Base-by-base conservation (phyloP, 53 echinoderm and acorn worm species). In the Echinarachnius parma region DNA sequence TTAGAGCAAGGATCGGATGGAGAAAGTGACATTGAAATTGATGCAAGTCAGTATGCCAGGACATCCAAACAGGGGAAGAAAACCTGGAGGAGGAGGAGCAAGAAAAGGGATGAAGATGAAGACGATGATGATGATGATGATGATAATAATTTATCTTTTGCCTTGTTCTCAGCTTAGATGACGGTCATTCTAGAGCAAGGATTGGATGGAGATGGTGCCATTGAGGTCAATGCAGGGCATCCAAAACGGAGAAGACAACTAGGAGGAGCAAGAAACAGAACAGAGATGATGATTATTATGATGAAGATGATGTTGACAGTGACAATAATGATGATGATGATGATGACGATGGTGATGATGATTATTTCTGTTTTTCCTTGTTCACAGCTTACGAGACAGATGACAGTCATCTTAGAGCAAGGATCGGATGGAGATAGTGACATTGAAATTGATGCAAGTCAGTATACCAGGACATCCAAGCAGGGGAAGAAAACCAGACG, bases 361-460 rank as follows among this genome's bases (percentile, higher is more conserved):
- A 54, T n/a, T n/a, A n/a, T n/a, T 29, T 61, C 30, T 34, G 21
- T 29, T n/a, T 47, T 9, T 46, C 65, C 46, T 13, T 62, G 1
- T 3, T n/a, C 9, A 16, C 67, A 92, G 92, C 79, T 88, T 24
- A 79, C 85, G 2, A 39, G 81, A 36, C 74, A 88, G 52, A 76
- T 92, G 57, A 88, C 88, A 3, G 50, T 88, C 64, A 89, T 92
- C 53, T 48, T 89, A 9, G 92, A 88, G 60, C 80, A 83, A 18
- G 62, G 48, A 7, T 74, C 79, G 2, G 85, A 85, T 71, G 86
- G 82, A 1, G 88, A 82, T 66, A 88, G 88, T 79, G 92, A 89
- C 35, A 31, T 82, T n/a, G 88, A 85, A 48, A 71, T 82, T 1
- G 82, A 84, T 81, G 82, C 78, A 13, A 67, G 60, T 44, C 56